phyloP scores from a whole-genome alignment of 2,888 invertebrate genomes.

The Unio pictorum region DNA sequence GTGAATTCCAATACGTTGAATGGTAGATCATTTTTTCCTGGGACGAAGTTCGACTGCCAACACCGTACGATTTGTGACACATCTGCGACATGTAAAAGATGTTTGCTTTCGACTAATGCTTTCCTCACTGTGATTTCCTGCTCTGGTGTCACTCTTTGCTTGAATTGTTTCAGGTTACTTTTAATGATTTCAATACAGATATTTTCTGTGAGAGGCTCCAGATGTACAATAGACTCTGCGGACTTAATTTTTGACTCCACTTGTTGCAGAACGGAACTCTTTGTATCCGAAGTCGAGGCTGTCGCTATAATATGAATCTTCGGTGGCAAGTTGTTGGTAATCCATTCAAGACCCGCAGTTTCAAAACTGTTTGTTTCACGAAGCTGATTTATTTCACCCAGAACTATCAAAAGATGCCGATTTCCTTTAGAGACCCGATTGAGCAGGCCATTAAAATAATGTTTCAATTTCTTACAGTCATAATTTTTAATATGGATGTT shows the following conservation, averaged over 20 bases:
- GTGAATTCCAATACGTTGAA: slow-evolving; percentile 13
- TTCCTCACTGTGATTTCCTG: slow-evolving; percentile 13
- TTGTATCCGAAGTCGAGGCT: slow-evolving; percentile 22
- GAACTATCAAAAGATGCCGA: slow-evolving; percentile 31
- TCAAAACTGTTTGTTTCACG: slow-evolving; percentile 23
- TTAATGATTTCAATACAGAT: slow-evolving; percentile 7
- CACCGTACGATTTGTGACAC: not conserved
- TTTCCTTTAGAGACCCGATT: slow-evolving; percentile 44
- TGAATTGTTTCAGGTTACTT: slow-evolving; percentile 15
- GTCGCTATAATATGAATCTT: slow-evolving; percentile 53
- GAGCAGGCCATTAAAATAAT: slow-evolving; percentile 51
- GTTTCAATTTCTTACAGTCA: slow-evolving; percentile 28
- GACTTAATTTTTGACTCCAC: slow-evolving; percentile 28
- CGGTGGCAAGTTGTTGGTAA: slow-evolving; percentile 45
- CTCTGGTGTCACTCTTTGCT: slow-evolving; percentile 22
- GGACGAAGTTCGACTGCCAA: not conserved
- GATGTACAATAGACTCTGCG: slow-evolving; percentile 25
- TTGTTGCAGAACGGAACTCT: slow-evolving; percentile 14
- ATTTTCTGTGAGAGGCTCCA: slow-evolving; percentile 1
- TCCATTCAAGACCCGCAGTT: slow-evolving; percentile 47
- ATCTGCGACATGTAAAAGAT: too few relatives aligned
- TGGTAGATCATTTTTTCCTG: not conserved
- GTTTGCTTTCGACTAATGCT: too few relatives aligned
- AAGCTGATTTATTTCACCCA: slow-evolving; percentile 50
- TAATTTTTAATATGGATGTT: slow-evolving; percentile 40